phyloP scores from a whole-genome alignment of 2,113 vertebrate species.

The Leptosomus discolor region DNA sequence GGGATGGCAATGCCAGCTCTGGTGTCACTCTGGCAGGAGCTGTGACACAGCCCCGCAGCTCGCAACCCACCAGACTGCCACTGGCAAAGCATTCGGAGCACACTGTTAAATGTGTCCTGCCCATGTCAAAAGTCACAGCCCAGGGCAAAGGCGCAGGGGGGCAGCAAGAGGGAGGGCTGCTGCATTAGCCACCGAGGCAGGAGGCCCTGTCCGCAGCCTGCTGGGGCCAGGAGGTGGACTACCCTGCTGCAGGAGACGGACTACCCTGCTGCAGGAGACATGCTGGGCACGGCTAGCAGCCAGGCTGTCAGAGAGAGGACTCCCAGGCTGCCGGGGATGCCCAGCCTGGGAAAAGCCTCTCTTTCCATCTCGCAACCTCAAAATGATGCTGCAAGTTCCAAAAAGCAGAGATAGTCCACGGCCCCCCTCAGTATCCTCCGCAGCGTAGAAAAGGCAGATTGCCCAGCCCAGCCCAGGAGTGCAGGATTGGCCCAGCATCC shows the following conservation, averaged over 20 bases:
- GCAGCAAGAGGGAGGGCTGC: not conserved
- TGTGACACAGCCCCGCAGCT: not conserved
- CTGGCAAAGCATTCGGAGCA: not conserved
- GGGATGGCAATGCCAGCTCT: not conserved
- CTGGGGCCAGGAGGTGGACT: accelerated
- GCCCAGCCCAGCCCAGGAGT: not conserved
- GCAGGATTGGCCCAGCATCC: not conserved
- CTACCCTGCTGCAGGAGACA: not conserved
- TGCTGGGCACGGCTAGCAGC: not conserved
- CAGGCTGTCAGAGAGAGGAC: accelerated
- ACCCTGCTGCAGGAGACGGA: not conserved
- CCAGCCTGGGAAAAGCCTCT: not conserved
- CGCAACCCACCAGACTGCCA: not conserved
- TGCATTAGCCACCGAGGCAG: not conserved
- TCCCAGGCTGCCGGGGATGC: not conserved
- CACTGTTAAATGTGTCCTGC: constrained; percentile 65
- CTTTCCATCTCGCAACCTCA: not conserved
- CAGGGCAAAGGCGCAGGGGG: constrained; percentile 3
- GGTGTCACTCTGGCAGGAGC: not conserved
- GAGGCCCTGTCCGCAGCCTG: not conserved
- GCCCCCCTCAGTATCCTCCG: not conserved
- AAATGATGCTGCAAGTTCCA: not conserved
- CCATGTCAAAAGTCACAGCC: constrained; percentile 73
- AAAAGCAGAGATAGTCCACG: not conserved
- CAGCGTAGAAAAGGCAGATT: not conserved